Evolutionary conservation across 2,797 vertebrate genomes (phyloP), one percentile per base, ranked within the genome.

Genomic region (Petrocephalus schoutedeni): DNA sequence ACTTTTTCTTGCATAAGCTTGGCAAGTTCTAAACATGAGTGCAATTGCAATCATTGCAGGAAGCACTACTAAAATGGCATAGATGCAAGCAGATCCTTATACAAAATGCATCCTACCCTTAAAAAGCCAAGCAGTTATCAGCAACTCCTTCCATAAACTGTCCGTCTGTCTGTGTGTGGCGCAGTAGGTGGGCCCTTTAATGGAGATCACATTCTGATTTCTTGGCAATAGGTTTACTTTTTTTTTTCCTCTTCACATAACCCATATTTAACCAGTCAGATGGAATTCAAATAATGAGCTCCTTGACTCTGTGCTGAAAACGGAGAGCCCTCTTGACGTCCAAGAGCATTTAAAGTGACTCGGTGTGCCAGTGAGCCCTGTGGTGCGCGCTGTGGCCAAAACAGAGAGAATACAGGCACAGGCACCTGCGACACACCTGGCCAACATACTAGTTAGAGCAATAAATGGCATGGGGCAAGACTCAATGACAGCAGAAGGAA

Each of bases 181-280:
- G 6, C 54, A 82, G 85, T 87, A 87, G 88, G 88, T 89, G 88
- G 88, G 51, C 87, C 51, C 71, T 86, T 88, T 89, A 86, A 86
- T 32, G 57, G 41, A 89, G 57, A 89, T 89, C 85, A 87, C 88
- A 53, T 89, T 89, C 85, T 89, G 56, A 89, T 89, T 86, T 88
- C 32, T 87, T 86, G 85, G 88, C 67, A 77, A 86, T 82, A 59
- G 54, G 14, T 64, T 82, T 85, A 67, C 83, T 16, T n/a, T 64
- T 56, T 56, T 56, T 53, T 41, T 36, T 0, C 53, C 87, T 85
- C 57, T 53, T 85, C 84, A 16, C 67, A 57, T 88, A 88, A 67
- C 84, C 84, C 85, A 71, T 86, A 89, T 89, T 89, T 86, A 89
- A 86, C 85, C 53, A 88, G 85, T 86, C 88, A 86, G 54, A 86